Evolutionary conservation across 2,888 invertebrate species (phyloP), one percentile per base, ranked within the genome.

Genomic region (Hofmannophila pseudospretella): DNA sequence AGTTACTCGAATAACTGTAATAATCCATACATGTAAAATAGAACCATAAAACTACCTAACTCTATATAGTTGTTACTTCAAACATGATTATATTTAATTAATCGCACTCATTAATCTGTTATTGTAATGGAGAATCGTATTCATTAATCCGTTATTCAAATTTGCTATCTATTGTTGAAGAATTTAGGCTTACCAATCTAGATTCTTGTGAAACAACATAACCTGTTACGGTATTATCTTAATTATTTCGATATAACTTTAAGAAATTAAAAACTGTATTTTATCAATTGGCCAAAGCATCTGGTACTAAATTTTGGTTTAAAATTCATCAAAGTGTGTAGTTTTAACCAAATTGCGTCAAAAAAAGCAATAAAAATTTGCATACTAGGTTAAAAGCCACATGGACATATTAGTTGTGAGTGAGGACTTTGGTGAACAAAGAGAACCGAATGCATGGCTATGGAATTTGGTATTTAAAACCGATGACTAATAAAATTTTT

Each of bases 391-490:
- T 30, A 30, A 16, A 27, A 14, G 9, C 12, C 27, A 27, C 27
- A 9, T 9, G 25, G 10, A 25, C 25, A 25, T 25, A 25, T 25
- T 25, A 4, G 1, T 9, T 9, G 9, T 9, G n/a, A 25, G 9
- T 25, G n/a, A 25, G 20, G 20, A 20, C 20, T 20, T 20, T 20
- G 20, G 20, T 20, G 8, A 8, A 23, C n/a, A n/a, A 23, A 23
- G n/a, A n/a, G 23, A 16, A 16, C 16, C 16, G 16, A 5, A 16
- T 4, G 16, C 5, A 16, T 16, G 16, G 16, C 7, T 20, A n/a
- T 23, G 32, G 32, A 32, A 32, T 32, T 32, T 32, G 32, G 23
- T 32, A 32, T 32, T 32, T 32, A 13, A 3, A 13, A 9, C 3
- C 12, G 1, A 8, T 32, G 32, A 32, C 12, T 32, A 22, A 25